Evolutionary conservation across 2,113 vertebrate species (phyloP).

Genomic region (Ptilorrhoa leucosticta): DNA sequence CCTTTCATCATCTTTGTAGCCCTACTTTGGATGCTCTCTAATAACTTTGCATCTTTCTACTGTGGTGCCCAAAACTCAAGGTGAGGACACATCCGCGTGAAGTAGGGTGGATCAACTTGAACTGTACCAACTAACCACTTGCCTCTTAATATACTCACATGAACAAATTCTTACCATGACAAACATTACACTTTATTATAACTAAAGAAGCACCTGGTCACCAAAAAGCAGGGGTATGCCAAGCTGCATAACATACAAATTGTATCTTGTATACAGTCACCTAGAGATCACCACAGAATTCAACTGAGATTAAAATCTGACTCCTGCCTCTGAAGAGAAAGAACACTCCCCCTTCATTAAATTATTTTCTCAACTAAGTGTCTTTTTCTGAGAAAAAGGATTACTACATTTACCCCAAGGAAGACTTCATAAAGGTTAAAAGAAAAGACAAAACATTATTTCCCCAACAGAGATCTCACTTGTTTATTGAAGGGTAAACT

Average conservation of each 20-base stretch:
- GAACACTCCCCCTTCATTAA: neutral
- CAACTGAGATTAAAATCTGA: neutral
- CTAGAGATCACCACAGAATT: neutral
- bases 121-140: neutral
- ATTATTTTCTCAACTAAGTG: neutral
- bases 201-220: neutral
- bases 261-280: no score
- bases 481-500: neutral
- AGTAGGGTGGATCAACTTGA: neutral
- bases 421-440: neutral
- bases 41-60: neutral
- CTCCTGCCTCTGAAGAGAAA: neutral
- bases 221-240: neutral
- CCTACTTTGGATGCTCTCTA: neutral
- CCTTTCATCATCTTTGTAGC: neutral
- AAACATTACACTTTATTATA: neutral
- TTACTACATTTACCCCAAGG: neutral
- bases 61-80: fast-evolving
- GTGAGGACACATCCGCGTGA: fast-evolving
- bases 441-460: neutral
- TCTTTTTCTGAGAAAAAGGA: neutral
- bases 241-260: neutral
- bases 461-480: neutral
- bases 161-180: neutral
- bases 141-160: neutral